Base-by-base conservation (phyloP, 92 coral and sea anemone species). In the Porites lobata region DNA sequence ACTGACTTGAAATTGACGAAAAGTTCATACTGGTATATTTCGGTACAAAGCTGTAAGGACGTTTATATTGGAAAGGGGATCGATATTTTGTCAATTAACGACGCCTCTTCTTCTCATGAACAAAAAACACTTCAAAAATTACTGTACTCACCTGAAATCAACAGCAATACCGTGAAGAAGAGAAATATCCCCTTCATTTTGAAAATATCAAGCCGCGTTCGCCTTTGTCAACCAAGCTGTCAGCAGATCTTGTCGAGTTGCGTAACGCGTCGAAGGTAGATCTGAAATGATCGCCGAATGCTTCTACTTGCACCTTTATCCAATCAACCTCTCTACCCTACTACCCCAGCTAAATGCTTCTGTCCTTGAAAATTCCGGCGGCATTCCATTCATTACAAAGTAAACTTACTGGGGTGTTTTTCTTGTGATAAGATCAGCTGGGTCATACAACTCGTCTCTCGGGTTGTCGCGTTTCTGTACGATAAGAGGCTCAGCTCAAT, bases 331-430 rank as follows among this genome's bases (percentile, higher is more conserved):
- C 80, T 24, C 59, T 29, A 68, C 86, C 69, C 82, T 18, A 43
- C 89, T 72, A 54, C 72, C 75, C 64, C 87, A 65, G 90, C 26
- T 85, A 72, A 64, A 65, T 85, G 80, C 54, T 85, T 78, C 20
- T 13, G 64, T 3, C 12, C 32, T 32, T 53, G 63, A 56, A 74
- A 79, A 77, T 92, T 58, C 88, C 98, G 47, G 47, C 47, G 47
- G 47, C 47, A 95, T 95, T 91, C 98, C 94, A 75, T 54, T 81
- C 96, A 92, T 95, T 81, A 14, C 61, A 90, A 94, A 86, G 91
- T 82, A 88, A 87, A 82, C 89, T 80, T 38, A 38, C 47, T 65
- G 75, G 72, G 76, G 80, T 93, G 96, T 95, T 93, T 91, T 82
- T 80, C 90, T 92, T 62, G 86, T 13, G 94, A 93, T 95, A 91